Evolutionary conservation across 2,113 vertebrate genomes (phyloP).

Genomic region (Microtus montanus): DNA sequence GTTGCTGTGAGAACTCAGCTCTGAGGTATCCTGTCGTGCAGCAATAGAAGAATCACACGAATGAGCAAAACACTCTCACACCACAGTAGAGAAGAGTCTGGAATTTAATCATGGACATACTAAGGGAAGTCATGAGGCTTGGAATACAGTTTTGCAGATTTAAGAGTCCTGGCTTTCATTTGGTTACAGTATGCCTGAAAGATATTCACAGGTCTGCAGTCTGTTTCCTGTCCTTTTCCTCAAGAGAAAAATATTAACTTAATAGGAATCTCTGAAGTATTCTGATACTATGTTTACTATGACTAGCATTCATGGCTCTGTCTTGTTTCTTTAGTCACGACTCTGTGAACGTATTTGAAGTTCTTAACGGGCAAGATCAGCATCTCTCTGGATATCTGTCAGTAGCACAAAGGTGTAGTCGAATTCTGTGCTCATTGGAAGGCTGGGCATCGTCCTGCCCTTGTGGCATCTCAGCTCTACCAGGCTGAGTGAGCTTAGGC

Average conservation of each 20-base stretch:
- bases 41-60: background rate
- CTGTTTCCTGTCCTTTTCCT: background rate
- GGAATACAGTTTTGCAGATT: background rate
- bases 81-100: background rate
- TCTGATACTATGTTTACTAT: background rate
- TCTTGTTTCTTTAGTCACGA: background rate
- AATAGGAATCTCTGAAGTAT: background rate
- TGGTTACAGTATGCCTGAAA: background rate
- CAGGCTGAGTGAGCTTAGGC: background rate
- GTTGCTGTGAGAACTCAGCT: background rate
- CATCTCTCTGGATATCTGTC: background rate
- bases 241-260: background rate
- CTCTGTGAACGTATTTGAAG: background rate
- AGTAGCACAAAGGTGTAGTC: background rate
- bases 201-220: background rate
- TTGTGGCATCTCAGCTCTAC: background rate
- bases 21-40: background rate
- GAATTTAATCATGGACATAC: background rate
- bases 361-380: background rate
- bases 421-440: rapidly evolving
- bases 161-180: background rate
- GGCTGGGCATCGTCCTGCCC: background rate
- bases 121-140: background rate
- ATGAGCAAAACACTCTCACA: background rate
- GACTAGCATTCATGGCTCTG: background rate